Base-by-base conservation (phyloP, 2,797 vertebrate genomes). In the Enteromius viviparus region DNA sequence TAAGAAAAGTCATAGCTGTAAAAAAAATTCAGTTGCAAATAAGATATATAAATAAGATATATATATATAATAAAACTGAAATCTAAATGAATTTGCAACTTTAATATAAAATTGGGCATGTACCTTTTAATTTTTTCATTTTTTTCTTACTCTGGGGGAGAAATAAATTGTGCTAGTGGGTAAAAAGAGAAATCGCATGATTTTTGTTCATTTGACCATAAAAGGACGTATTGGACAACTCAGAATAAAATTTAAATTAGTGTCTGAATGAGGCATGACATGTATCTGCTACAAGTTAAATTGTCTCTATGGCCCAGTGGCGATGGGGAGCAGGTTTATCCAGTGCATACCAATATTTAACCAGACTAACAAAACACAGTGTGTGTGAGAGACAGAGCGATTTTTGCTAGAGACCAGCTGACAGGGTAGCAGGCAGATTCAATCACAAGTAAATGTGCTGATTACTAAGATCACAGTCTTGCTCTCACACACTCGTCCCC, bases 211-310 rank as follows among this genome's bases (percentile, higher is more conserved):
- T 84, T 83, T 76, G 65, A 85, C 76, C 80, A 80, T 65, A 86
- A 72, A 87, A 55, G 84, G 66, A 76, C 75, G 71, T 83, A 68
- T 3, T 21, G 70, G 64, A 80, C 71, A 60, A 74, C 47, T 42
- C 55, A 78, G 23, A 76, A 78, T 42, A 76, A 80, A 90, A 84
- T 85, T 23, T 11, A 87, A 82, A 87, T 87, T 84, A 88, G 64
- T 64, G 83, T 70, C 66, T 45, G 71, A 80, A 60, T 32, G 68
- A 69, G 62, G 64, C 53, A 47, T 76, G 45, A 78, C 83, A 69
- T 15, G 71, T 64, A 21, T 76, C 87, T 75, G 49, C 71, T 68
- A 58, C 79, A 69, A 2, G 34, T 78, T 78, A 66, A 68, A 84
- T 82, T 64, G 76, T 78, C 72, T 76, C 42, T 76, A 40, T 86